Base-by-base conservation (phyloP, 2,888 invertebrate genomes). In the Agriopis marginaria region DNA sequence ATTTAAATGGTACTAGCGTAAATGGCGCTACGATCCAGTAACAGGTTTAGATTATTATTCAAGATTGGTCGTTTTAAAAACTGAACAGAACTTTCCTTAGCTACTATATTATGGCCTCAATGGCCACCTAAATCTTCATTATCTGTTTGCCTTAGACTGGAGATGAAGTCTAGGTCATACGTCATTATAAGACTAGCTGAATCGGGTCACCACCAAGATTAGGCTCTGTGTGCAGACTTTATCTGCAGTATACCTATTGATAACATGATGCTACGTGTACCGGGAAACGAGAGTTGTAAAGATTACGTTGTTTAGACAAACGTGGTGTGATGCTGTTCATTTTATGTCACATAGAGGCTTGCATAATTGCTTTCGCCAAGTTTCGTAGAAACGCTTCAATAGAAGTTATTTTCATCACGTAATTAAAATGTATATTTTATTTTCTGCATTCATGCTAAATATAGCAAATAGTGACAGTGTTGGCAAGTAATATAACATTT, bases 161-260 rank as follows among this genome's bases (percentile, higher is more conserved):
- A 87, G 85, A 88, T 86, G 82, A 80, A 87, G 89, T 86, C 84
- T 89, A 90, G 91, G 87, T 86, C 85, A 86, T 87, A 92, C 90
- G 90, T 90, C 90, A 89, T 88, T 88, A 87, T 88, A 87, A 88
- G 87, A 84, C 90, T 86, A 89, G 87, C 82, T 80, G 81, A 91
- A 86, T 82, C 86, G 82, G 91, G 91, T 91, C 90, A 91, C 82
- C 85, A 77, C 85, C 78, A 76, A 91, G 89, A 91, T 92, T 91
- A 92, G 84, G 81, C 81, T 73, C 70, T 87, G 80, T 84, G 82
- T 82, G 89, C 83, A 85, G 72, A 81, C 82, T 83, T 86, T 83
- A 84, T 79, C 82, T 80, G 77, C 61, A 54, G 63, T 68, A 63
- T 63, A 81, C 77, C 79, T 77, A 69, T 79, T 85, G 83, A 86